Evolutionary conservation across 2,113 vertebrate genomes (phyloP), one percentile per base, ranked within the genome.

Genomic region (Calidris pugnax): DNA sequence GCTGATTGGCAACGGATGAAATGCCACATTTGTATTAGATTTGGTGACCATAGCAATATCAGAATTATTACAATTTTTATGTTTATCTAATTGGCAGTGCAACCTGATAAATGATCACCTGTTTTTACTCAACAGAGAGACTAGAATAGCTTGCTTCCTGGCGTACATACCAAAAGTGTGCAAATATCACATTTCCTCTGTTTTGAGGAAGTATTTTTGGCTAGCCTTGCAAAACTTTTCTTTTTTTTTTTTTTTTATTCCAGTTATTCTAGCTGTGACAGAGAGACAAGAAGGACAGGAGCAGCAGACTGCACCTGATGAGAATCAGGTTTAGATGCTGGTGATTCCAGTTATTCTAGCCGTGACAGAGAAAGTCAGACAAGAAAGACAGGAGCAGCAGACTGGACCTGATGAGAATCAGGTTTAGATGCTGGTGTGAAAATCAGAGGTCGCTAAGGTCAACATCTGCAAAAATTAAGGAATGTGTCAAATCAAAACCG

Each of bases 201-300:
- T 87, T 92, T 90, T 85, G 69, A 89, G 92, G 73, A 96, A 90
- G 47, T 21, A 43, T 51, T 93, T 96, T 75, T 85, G 48, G 48
- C 66, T 75, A 90, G 60, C 47, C 75, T 93, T 95, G 64, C 60
- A 89, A 71, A 94, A 84, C 12, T 60, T 63, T 75, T 68, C 37
- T n/a, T n/a, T n/a, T n/a, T n/a, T n/a, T n/a, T n/a, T n/a, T 93
- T 93, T 78, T 80, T 24, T 62, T 33, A 63, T 60, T 74, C 62
- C 47, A 63, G 10, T 68, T 94, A 35, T 60, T 90, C 35, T 74
- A 45, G 7, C 55, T 60, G 60, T 28, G 69, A 51, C 24, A 75
- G 35, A 73, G 47, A 51, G 64, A 47, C 0, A 1, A 83, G 45
- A 86, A 84, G 71, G 67, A 71, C 16, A 64, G 60, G 47, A 80